Evolutionary conservation across 2,888 invertebrate species (phyloP).

Genomic region (Drosophila peninsularis): DNA sequence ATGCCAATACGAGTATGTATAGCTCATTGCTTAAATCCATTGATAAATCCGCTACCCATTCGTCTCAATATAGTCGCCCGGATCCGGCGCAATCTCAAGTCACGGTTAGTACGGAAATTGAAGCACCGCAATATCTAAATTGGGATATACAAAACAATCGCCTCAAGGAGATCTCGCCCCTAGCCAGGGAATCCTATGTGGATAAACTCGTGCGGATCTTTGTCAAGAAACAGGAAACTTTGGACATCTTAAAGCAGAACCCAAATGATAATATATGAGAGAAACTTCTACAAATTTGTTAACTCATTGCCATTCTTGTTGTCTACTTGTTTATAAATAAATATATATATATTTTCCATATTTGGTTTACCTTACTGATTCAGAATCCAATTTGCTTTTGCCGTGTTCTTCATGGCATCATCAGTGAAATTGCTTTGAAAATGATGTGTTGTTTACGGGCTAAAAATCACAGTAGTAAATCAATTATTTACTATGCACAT

Average conservation of each 20-base stretch:
- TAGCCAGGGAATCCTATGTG: conserved; percentile 52
- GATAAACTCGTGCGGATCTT: conserved; percentile 48
- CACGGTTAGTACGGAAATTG: conserved; percentile 18
- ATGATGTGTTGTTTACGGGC: conserved; percentile 41
- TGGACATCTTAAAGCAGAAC: conserved; percentile 6
- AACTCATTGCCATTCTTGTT: neutral
- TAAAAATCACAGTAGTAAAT: conserved; percentile 23
- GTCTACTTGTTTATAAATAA: neutral
- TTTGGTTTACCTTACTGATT: conserved; percentile 30
- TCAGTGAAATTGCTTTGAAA: conserved; percentile 7
- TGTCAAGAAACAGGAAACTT: conserved; percentile 28
- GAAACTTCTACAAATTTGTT: no score
- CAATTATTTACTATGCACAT: conserved; percentile 4
- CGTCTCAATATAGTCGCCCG: conserved; percentile 31
- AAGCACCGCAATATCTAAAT: conserved; percentile 53
- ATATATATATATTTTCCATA: conserved; percentile 10
- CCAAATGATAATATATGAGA: neutral
- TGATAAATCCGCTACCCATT: conserved; percentile 33
- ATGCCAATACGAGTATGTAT: conserved; percentile 23
- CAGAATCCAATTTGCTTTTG: conserved; percentile 26
- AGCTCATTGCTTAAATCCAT: conserved; percentile 13
- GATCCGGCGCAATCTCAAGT: conserved; percentile 16
- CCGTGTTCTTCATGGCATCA: conserved; percentile 47
- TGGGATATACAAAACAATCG: conserved; percentile 54
- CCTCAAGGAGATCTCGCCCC: conserved; percentile 32